Percentiles rank a stretch among this genome's conserved stretches.
Evolutionary conservation across 2,888 invertebrate genomes (phyloP).

Genomic region (Nomada goodeniana): DNA sequence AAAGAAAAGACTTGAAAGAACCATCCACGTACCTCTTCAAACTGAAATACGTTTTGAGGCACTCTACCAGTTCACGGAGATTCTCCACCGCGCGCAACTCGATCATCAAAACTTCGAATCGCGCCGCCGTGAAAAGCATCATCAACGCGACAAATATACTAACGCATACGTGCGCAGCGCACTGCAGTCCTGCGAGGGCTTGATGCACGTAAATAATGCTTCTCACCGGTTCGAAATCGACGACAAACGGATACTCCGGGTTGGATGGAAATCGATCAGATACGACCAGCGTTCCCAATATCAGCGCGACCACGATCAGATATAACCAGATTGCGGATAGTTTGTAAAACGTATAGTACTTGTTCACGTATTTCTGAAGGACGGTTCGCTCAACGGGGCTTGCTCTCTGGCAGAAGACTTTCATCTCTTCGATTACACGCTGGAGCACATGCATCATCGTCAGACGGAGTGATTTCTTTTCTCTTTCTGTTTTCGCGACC

Average conservation of each 20-base stretch:
- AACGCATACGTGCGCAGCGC: constrained; percentile 63
- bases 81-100: constrained; percentile 50
- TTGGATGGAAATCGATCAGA: constrained; percentile 72
- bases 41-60: constrained; percentile 69
- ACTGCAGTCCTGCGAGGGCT: constrained; percentile 69
- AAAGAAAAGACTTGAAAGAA: not conserved
- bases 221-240: constrained; percentile 54
- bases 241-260: constrained; percentile 76
- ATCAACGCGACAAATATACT: constrained; percentile 71
- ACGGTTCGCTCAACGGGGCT: constrained; percentile 59
- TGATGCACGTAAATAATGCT: constrained; percentile 71
- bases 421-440: constrained; percentile 60
- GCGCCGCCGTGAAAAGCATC: constrained; percentile 72
- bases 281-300: constrained; percentile 67
- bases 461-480: too few relatives aligned
- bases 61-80: constrained; percentile 58
- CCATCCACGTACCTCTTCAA: constrained; percentile 62
- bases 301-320: constrained; percentile 52
- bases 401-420: constrained; percentile 56
- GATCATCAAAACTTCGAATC: constrained; percentile 71
- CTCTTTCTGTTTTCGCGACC: too few relatives aligned
- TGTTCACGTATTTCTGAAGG: constrained; percentile 72
- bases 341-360: constrained; percentile 68
- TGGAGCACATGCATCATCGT: constrained; percentile 11
- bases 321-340: constrained; percentile 61